A percentile compares a stretch with the other conserved stretches of the same genome.
phyloP scores from a whole-genome alignment of 2,797 vertebrate genomes.

The Pseudotriccus pelzelni region DNA sequence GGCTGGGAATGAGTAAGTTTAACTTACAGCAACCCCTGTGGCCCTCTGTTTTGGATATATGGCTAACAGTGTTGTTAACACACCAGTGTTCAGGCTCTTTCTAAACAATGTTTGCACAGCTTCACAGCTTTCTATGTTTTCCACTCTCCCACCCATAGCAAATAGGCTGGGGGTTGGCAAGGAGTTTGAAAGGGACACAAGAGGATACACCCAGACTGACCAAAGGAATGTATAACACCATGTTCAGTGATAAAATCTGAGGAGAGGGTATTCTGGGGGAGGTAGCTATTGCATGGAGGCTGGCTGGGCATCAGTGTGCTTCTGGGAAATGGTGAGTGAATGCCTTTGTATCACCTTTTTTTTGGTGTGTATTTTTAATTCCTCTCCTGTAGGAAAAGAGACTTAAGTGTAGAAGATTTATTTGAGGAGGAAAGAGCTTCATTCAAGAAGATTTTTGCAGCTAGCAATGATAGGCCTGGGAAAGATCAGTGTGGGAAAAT shows the following conservation, averaged over 20 bases:
- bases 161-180: neutral
- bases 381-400: neutral
- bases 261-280: neutral
- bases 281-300: neutral
- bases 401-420: neutral
- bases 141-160: accelerated
- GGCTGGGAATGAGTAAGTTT: neutral
- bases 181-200: neutral
- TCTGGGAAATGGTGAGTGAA: neutral
- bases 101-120: neutral
- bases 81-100: neutral
- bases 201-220: neutral
- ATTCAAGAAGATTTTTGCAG: neutral
- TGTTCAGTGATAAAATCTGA: neutral
- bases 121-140: neutral
- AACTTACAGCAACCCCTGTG: neutral
- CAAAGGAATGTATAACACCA: neutral
- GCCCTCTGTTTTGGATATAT: neutral
- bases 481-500: neutral
- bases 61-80: neutral
- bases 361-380: neutral
- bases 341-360: neutral
- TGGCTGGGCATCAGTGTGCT: neutral
- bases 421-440: neutral
- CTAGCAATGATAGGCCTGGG: neutral